Conservation (phyloP, 2,888 invertebrate species). For the Agonum fuliginosum region DNA sequence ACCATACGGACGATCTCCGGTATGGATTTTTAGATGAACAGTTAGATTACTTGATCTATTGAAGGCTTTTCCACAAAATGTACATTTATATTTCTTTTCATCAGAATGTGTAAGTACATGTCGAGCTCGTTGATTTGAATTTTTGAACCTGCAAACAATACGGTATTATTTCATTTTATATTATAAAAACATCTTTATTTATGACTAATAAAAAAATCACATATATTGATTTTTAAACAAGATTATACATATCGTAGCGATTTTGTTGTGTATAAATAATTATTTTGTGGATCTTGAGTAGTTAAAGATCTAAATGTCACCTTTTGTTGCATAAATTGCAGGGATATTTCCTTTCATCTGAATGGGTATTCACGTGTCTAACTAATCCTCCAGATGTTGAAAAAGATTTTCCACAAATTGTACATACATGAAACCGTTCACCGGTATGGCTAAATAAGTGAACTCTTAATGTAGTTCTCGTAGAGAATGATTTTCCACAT, state of each 20-base stretch:
- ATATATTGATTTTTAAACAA: too few species aligned
- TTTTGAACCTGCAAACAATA: conserved; percentile 49
- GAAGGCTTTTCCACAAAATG: conserved; percentile 49
- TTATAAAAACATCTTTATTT: too few species aligned
- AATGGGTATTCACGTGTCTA: conserved; percentile 46
- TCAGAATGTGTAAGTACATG: conserved; percentile 55
- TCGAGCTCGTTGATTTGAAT: conserved; percentile 40
- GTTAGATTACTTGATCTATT: conserved; percentile 48
- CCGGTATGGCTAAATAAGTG: conserved; percentile 39
- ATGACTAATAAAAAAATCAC: too few species aligned
- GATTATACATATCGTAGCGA: too few species aligned
- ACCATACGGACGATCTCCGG: conserved; percentile 33
- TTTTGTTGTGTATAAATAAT: too few species aligned
- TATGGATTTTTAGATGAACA: conserved; percentile 52
- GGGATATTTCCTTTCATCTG: conserved; percentile 45
- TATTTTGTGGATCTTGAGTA: too few species aligned
- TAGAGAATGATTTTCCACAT: conserved; percentile 50
- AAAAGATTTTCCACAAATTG: conserved; percentile 40
- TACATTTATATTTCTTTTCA: conserved; percentile 47
- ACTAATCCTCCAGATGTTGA: conserved; percentile 13
- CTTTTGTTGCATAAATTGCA: conserved; percentile 49
- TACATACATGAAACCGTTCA: conserved; percentile 24
- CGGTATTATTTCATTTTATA: too few species aligned
- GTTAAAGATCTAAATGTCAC: background rate
- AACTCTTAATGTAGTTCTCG: conserved; percentile 41